Evolutionary conservation across 2,113 vertebrate species (phyloP), one percentile per base, ranked within the genome.

Genomic region (Talpa occidentalis): DNA sequence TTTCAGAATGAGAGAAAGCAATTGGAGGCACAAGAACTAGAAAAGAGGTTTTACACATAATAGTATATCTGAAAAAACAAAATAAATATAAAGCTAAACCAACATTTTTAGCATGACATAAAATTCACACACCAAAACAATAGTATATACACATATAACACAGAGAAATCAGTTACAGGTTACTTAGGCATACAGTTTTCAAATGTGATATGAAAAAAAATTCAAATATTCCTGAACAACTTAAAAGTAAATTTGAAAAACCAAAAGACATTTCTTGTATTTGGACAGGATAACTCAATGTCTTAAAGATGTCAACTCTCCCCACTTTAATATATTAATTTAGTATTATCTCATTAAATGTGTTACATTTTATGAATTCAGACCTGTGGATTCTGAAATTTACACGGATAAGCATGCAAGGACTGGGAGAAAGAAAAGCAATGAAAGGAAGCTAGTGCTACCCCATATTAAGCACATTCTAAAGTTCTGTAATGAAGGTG

Each of bases 191-290:
- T 40, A 72, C 17, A n/a, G 15, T 26, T 72, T 59, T 54, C 6
- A 76, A 93, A 70, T 52, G 19, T 26, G 54, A n/a, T 60, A 37
- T 44, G 90, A 80, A 77, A 92, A 80, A 77, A 76, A 8, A 76
- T 56, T 87, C 64, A 42, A 90, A 88, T 19, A 60, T 66, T 66
- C 30, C 49, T 56, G 17, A 78, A 67, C 69, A 1, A 10, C 54
- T 37, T 56, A 28, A 87, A 79, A 83, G 11, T 88, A 79, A 79
- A 67, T 84, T 10, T 67, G 15, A 88, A 54, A 30, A 95, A 74
- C 4, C 88, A 2, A 81, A 59, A 67, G 5, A 15, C 5, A 76
- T 77, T 77, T 70, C 42, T 78, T 62, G 28, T 56, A 44, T 30
- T 85, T 79, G 52, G 62, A 59, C 30, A 77, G 49, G 22, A 21